Conservation (phyloP, 2,888 invertebrate genomes). For the Troides helena region DNA sequence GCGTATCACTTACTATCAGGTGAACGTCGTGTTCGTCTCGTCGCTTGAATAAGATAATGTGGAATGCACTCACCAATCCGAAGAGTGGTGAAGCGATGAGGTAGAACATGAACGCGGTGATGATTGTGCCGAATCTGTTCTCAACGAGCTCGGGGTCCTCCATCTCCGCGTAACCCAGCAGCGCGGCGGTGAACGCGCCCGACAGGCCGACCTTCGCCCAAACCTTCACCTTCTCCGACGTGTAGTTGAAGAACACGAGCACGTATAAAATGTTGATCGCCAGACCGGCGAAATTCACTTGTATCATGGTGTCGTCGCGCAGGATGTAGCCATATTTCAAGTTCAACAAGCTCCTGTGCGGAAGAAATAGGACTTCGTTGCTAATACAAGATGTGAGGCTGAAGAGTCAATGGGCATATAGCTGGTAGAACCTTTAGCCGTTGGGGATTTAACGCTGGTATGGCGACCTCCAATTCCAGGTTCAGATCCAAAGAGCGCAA, state of each 20-base stretch:
- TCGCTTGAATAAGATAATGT: no score
- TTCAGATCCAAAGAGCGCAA: no score
- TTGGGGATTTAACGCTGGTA: not conserved
- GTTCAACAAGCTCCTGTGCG: slow-evolving; percentile 84
- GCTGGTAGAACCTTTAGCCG: not conserved
- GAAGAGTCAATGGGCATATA: not conserved
- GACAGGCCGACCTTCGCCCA: slow-evolving; percentile 80
- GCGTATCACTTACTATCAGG: no score
- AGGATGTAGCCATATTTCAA: slow-evolving; percentile 88
- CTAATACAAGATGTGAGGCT: no score
- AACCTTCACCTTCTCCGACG: slow-evolving; percentile 74
- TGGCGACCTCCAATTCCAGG: no score
- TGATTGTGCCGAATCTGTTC: slow-evolving; percentile 84
- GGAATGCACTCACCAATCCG: slow-evolving; percentile 79
- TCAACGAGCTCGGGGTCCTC: slow-evolving; percentile 84
- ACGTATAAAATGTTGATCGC: slow-evolving; percentile 84
- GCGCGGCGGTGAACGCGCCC: slow-evolving; percentile 76
- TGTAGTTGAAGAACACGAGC: slow-evolving; percentile 83
- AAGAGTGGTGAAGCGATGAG: slow-evolving; percentile 86
- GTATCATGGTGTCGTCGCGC: slow-evolving; percentile 87
- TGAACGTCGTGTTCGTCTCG: no score
- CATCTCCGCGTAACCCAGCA: slow-evolving; percentile 83
- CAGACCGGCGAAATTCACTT: slow-evolving; percentile 88
- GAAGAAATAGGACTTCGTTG: no score
- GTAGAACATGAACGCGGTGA: slow-evolving; percentile 83